These are phyloP conservation scores for Pseudoatta argentina DNA, from an alignment of 1,140 invertebrate genomes.

Conservation along the genomic window DNA sequence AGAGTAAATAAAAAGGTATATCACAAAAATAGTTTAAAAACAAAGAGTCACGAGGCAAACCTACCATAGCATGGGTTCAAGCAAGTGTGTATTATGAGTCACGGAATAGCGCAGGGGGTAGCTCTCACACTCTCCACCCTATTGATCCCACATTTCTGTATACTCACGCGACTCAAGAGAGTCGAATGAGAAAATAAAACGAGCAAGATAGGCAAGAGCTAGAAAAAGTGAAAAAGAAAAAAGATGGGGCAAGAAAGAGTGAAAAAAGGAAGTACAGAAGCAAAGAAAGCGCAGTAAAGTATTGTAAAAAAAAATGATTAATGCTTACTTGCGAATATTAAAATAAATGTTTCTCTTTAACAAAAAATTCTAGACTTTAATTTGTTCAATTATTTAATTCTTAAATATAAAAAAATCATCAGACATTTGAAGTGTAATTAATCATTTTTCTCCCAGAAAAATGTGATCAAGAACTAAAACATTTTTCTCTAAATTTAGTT, in stretches of 20 bases:
- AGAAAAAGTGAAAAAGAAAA: background rate
- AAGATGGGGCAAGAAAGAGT: background rate
- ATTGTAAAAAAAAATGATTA: background rate
- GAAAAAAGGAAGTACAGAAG: background rate
- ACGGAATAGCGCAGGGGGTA: constrained; percentile 81
- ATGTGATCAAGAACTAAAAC: background rate
- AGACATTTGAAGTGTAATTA: background rate
- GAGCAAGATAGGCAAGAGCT: constrained; percentile 13
- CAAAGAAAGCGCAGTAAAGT: background rate
- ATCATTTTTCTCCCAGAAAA: background rate
- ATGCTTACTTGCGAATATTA: background rate
- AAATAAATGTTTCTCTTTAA: constrained; percentile 3
- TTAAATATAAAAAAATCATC: background rate
- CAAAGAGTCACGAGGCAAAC: constrained; percentile 30
- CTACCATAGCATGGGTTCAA: constrained; percentile 54
- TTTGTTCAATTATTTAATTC: background rate
- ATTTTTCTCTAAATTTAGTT: background rate
- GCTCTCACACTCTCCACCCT: constrained; percentile 74
- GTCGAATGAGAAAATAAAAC: constrained; percentile 41
- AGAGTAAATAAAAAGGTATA: background rate
- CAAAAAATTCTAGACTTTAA: background rate
- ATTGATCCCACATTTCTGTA: constrained; percentile 82
- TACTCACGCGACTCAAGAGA: constrained; percentile 69
- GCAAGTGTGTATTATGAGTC: constrained; percentile 83
- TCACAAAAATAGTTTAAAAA: constrained; percentile 44